Percentiles rank a stretch among this genome's conserved stretches.
Conservation (phyloP, 2,888 invertebrate genomes). For the Masnerella sp. region DNA sequence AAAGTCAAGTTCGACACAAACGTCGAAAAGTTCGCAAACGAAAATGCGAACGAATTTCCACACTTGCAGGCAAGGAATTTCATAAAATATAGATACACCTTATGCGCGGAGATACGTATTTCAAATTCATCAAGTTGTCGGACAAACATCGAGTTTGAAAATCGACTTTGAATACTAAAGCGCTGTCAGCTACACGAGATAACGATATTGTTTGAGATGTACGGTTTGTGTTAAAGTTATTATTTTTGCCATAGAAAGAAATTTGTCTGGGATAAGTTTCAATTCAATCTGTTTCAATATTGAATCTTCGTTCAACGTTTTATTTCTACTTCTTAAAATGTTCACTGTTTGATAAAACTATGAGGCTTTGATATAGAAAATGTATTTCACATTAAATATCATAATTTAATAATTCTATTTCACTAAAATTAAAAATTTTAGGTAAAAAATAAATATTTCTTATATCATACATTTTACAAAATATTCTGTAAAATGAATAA, state of each 20-base stretch:
- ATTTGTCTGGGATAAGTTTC: too few relatives aligned
- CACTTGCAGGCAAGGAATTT: conserved; percentile 12
- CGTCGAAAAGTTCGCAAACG: conserved; percentile 26
- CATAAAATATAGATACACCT: conserved; percentile 34
- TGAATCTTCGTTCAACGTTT: too few relatives aligned
- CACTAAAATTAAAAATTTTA: too few relatives aligned
- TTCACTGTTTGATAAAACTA: too few relatives aligned
- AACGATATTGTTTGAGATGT: conserved; percentile 23
- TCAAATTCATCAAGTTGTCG: conserved; percentile 37
- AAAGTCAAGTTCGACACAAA: conserved; percentile 25
- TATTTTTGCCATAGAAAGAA: conserved; percentile 19
- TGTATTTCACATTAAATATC: too few relatives aligned
- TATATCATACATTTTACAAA: too few relatives aligned
- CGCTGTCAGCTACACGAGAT: conserved; percentile 18
- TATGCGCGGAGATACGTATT: conserved; percentile 31
- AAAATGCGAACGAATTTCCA: conserved; percentile 24
- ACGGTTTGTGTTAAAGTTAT: conserved; percentile 2
- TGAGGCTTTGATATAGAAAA: too few relatives aligned
- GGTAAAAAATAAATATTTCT: too few relatives aligned
- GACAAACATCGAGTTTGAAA: conserved; percentile 39
- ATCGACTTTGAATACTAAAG: conserved; percentile 38
- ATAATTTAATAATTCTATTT: too few relatives aligned
- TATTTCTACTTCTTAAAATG: too few relatives aligned
- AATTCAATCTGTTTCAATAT: too few relatives aligned
- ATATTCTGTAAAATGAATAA: too few relatives aligned